A percentile compares a stretch with the other conserved stretches of the same genome.
Evolutionary conservation across 35 echinoderm and acorn worm species (phyloP).

Genomic region (Ptychodera flava): DNA sequence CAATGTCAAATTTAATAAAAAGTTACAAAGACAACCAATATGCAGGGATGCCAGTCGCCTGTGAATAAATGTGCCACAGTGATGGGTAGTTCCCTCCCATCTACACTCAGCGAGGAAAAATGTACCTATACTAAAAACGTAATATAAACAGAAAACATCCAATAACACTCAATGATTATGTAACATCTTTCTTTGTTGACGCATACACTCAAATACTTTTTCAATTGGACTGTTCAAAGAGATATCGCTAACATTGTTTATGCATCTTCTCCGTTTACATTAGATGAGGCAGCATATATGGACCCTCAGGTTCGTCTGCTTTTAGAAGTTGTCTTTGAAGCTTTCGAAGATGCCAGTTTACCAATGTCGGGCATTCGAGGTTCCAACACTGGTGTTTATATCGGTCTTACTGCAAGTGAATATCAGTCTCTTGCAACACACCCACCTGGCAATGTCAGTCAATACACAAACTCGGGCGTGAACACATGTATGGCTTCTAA

Average conservation of each 20-base stretch:
- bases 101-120: not conserved
- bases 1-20: not conserved
- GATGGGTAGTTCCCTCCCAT: not conserved
- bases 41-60: not conserved
- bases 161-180: not conserved
- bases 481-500: conserved; percentile 85
- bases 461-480: conserved; percentile 88
- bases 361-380: conserved; percentile 54
- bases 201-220: not conserved
- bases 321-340: conserved; percentile 90
- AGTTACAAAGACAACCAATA: not conserved
- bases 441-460: conserved; percentile 89
- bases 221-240: not conserved
- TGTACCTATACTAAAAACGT: not conserved
- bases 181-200: not conserved
- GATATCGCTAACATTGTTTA: not conserved
- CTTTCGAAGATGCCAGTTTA: conserved; percentile 78
- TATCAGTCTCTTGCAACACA: conserved; percentile 67
- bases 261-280: not conserved
- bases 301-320: no score
- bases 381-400: conserved; percentile 87
- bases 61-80: not conserved
- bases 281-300: conserved; percentile 91
- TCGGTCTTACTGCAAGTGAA: conserved; percentile 85
- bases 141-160: not conserved